phyloP scores from a whole-genome alignment of 2,888 invertebrate species.

The Smittia aterrima region DNA sequence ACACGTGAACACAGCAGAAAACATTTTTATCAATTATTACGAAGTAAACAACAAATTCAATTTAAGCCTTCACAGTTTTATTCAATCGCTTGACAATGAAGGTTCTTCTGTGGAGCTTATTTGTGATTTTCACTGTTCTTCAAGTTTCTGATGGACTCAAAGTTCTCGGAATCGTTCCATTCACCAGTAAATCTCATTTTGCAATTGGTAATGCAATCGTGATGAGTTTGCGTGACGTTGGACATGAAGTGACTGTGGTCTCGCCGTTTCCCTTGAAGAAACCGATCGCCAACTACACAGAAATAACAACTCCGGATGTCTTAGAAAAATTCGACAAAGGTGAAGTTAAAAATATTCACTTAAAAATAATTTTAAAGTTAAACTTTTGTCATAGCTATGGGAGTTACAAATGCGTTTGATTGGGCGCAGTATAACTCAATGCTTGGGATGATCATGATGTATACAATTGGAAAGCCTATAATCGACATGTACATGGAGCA shows the following conservation, averaged over 20 bases:
- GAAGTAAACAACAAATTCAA: no score
- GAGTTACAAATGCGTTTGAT: neutral
- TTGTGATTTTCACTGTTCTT: neutral
- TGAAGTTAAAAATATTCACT: neutral
- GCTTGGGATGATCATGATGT: neutral
- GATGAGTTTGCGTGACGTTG: neutral
- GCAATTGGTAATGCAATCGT: neutral
- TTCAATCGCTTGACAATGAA: neutral
- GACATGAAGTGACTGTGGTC: conserved; percentile 24
- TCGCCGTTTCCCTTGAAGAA: neutral
- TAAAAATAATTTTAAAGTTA: no score
- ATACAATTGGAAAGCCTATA: conserved; percentile 46
- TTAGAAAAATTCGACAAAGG: neutral
- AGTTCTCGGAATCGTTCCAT: conserved; percentile 19
- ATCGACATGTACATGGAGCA: conserved; percentile 46
- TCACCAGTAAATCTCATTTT: neutral
- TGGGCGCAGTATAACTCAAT: no score
- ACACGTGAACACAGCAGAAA: no score
- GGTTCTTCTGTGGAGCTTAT: neutral
- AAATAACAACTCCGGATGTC: neutral
- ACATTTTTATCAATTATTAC: no score
- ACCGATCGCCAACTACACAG: neutral
- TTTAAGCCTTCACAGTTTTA: no score
- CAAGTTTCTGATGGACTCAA: neutral
- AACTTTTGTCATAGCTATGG: neutral